phyloP scores from a whole-genome alignment of 2,888 invertebrate species.

The Yponomeuta evonymella region DNA sequence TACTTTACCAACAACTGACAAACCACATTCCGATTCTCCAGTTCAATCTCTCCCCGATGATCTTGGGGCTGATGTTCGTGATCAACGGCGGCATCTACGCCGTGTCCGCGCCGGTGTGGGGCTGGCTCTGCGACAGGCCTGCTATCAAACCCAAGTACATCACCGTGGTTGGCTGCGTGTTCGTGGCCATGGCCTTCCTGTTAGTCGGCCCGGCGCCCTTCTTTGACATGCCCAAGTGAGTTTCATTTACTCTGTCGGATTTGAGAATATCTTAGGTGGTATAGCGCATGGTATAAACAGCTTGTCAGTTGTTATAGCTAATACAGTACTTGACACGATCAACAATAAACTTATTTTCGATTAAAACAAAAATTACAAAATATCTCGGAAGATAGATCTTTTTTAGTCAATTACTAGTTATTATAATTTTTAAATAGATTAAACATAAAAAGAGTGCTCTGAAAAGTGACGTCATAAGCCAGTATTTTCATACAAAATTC shows the following conservation, averaged over 20 bases:
- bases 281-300: too few species aligned
- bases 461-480: too few species aligned
- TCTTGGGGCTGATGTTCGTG: constrained; percentile 87
- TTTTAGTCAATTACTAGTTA: too few species aligned
- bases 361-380: too few species aligned
- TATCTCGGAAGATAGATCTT: too few species aligned
- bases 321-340: too few species aligned
- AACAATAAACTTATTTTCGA: too few species aligned
- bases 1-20: too few species aligned
- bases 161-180: constrained; percentile 80
- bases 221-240: constrained; percentile 78
- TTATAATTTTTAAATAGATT: too few species aligned
- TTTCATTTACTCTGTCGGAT: constrained; percentile 15
- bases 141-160: constrained; percentile 79
- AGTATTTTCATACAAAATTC: too few species aligned
- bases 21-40: constrained; percentile 31
- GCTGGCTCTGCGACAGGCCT: constrained; percentile 85
- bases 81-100: constrained; percentile 90
- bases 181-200: constrained; percentile 81
- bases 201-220: constrained; percentile 90
- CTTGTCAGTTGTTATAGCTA: too few species aligned
- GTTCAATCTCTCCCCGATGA: constrained; percentile 81
- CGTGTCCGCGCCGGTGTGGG: constrained; percentile 85
- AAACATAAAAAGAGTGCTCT: too few species aligned
- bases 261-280: not conserved